Evolutionary conservation across 2,113 vertebrate genomes (phyloP).

Genomic region (Vulpes ferrilata): DNA sequence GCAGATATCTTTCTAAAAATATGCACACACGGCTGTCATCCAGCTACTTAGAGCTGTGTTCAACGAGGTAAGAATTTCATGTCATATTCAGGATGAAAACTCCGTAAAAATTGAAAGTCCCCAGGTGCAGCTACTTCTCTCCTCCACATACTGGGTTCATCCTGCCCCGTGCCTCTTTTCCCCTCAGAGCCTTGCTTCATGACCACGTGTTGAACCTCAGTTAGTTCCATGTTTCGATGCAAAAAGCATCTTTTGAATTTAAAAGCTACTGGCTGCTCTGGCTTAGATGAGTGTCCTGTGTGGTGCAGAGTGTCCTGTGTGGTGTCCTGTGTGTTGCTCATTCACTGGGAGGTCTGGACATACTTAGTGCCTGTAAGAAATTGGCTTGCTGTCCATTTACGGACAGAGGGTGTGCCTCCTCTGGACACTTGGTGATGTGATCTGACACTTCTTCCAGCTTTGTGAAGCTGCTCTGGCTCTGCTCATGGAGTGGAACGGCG

Average conservation of each 20-base stretch:
- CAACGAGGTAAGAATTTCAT: background rate
- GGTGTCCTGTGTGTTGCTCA: background rate
- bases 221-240: background rate
- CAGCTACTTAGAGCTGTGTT: background rate
- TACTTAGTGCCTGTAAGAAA: background rate
- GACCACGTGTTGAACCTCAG: background rate
- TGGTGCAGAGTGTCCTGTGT: background rate
- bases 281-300: accelerated
- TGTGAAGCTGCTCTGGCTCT: background rate
- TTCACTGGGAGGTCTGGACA: background rate
- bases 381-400: background rate
- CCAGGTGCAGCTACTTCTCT: background rate
- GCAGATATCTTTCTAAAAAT: background rate
- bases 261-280: background rate
- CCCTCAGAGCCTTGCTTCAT: background rate
- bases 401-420: too few species aligned
- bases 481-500: accelerated
- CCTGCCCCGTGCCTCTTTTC: accelerated
- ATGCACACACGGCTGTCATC: background rate
- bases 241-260: background rate
- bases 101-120: background rate
- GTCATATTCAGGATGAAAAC: background rate
- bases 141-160: accelerated
- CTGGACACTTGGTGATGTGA: background rate
- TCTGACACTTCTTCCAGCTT: background rate